A percentile compares a stretch with the other conserved stretches of the same genome.
These are phyloP conservation scores for Scrobipalpa costella DNA, from an alignment of 2,888 invertebrate species.

Conservation along the genomic window DNA sequence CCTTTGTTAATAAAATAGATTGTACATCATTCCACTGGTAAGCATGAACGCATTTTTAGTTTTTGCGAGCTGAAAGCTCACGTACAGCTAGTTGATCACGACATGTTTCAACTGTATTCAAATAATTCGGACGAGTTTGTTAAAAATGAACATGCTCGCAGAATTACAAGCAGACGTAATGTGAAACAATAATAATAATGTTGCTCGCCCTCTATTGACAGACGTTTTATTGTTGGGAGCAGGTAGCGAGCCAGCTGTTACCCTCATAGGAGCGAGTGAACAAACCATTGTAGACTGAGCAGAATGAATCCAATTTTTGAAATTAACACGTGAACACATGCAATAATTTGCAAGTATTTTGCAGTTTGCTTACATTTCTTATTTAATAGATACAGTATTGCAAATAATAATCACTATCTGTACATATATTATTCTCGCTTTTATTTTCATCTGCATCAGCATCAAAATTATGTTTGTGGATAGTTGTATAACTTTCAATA, in stretches of 20 bases:
- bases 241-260: constrained; percentile 72
- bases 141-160: constrained; percentile 4
- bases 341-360: background rate
- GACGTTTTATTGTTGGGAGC: constrained; percentile 65
- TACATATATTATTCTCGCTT: background rate
- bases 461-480: background rate
- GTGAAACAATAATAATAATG: constrained; percentile 51
- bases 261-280: constrained; percentile 60
- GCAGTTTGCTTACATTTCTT: background rate
- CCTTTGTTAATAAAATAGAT: background rate
- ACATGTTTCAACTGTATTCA: background rate
- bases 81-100: background rate
- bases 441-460: background rate
- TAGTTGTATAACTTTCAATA: background rate
- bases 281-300: constrained; percentile 56
- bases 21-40: too few relatives aligned
- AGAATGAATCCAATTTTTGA: constrained; percentile 50
- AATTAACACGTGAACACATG: constrained; percentile 45
- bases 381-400: background rate
- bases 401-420: background rate
- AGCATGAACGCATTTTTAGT: too few relatives aligned
- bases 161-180: constrained; percentile 23
- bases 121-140: background rate
- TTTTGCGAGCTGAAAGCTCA: constrained; percentile 6
- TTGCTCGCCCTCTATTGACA: constrained; percentile 61